A percentile compares a stretch with the other conserved stretches of the same genome.
phyloP scores from a whole-genome alignment of 2,113 vertebrate species.

The Brevimyrus niger region DNA sequence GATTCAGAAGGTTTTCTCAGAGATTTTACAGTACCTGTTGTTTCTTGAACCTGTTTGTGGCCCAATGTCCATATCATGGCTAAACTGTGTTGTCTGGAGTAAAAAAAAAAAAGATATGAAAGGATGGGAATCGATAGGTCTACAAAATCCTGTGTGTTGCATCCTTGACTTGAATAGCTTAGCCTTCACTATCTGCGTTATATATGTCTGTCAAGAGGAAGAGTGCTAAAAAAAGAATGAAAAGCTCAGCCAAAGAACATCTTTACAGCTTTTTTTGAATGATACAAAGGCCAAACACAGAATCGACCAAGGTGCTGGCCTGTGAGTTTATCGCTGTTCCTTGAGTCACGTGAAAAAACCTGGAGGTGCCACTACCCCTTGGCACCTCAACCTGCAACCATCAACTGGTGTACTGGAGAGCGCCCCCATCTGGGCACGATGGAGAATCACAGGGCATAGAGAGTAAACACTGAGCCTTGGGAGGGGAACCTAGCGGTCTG shows the following conservation, averaged over 20 bases:
- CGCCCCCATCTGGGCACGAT: background rate
- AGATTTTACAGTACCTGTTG: background rate
- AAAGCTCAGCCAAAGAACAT: background rate
- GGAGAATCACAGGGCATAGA: slow-evolving; percentile 49
- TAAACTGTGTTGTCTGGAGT: background rate
- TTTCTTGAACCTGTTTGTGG: background rate
- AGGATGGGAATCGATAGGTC: background rate
- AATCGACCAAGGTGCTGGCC: background rate
- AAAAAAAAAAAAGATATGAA: background rate
- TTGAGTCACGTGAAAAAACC: background rate
- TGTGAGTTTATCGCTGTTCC: background rate
- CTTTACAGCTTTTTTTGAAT: background rate
- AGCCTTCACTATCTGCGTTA: background rate
- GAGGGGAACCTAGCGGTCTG: slow-evolving; percentile 54
- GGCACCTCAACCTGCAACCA: background rate
- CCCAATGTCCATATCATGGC: background rate
- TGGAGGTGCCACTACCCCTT: background rate
- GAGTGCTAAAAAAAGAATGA: background rate
- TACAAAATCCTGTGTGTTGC: background rate
- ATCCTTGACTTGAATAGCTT: background rate
- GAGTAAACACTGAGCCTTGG: slow-evolving; percentile 61
- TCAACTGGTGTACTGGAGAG: background rate
- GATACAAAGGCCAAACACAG: background rate
- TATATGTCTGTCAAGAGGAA: background rate
- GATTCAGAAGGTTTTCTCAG: background rate